Conservation (phyloP, 2,888 invertebrate genomes). For the Nasonovia ribisnigri region DNA sequence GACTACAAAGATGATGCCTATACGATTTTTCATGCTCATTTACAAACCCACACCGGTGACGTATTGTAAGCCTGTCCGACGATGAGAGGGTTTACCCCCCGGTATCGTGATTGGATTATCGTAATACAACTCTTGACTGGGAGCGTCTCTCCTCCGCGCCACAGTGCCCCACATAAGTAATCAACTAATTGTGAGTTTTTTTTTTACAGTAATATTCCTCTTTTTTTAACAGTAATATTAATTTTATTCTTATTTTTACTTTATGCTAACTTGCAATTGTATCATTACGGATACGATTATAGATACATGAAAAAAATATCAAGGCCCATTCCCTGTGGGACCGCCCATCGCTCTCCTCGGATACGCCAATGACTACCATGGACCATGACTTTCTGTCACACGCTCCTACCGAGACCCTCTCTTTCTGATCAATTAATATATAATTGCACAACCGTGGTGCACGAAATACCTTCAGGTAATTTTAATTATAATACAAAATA, state of each 20-base stretch:
- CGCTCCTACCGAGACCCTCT: not conserved
- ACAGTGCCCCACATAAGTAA: not conserved
- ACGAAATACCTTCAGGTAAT: not conserved
- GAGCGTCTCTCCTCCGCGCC: not conserved
- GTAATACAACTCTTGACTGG: not conserved
- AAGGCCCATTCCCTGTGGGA: not conserved
- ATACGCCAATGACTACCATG: not conserved
- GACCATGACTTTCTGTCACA: not conserved
- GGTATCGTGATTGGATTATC: not conserved
- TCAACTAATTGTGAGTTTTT: not conserved
- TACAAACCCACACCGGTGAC: not conserved
- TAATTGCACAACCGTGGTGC: not conserved
- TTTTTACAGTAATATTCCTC: not conserved
- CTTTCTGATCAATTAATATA: not conserved
- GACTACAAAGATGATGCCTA: not conserved
- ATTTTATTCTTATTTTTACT: not conserved
- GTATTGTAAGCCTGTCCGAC: not conserved
- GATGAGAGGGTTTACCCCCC: not conserved
- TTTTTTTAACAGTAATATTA: not conserved
- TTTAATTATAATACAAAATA: not conserved
- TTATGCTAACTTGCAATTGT: not conserved
- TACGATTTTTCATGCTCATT: not conserved
- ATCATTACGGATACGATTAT: not conserved
- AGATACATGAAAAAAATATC: not conserved
- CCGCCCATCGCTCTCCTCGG: not conserved